These are phyloP conservation scores for Phainopepla nitens DNA, from an alignment of 2,113 vertebrate species.

Conservation along the genomic window DNA sequence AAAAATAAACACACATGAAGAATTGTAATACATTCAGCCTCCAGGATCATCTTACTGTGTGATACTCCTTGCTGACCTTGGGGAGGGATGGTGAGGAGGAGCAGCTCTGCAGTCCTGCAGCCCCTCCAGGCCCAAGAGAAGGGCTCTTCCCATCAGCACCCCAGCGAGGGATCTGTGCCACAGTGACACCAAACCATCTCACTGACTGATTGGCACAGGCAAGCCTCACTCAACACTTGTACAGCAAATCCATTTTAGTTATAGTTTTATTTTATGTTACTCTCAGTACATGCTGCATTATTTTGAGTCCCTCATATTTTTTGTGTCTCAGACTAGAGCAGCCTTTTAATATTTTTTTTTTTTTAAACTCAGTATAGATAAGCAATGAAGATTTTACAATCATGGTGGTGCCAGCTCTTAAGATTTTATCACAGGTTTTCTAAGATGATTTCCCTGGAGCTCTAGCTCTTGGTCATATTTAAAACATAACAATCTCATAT, in stretches of 20 bases:
- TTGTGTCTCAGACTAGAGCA: background rate
- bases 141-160: background rate
- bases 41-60: background rate
- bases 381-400: background rate
- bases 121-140: background rate
- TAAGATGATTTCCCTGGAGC: background rate
- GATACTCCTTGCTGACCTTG: background rate
- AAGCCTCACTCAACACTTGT: background rate
- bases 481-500: background rate
- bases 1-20: background rate
- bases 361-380: background rate
- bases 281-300: background rate
- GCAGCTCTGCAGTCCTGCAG: rapidly evolving
- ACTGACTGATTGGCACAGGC: rapidly evolving
- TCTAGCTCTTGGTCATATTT: background rate
- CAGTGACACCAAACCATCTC: background rate
- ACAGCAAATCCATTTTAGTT: background rate
- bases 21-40: background rate
- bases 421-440: background rate
- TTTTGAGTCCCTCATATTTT: background rate
- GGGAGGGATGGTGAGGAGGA: background rate
- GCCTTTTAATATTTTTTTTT: background rate
- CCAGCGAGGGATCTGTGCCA: background rate
- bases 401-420: background rate
- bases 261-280: background rate